Percentiles rank a stretch among this genome's conserved stretches.
Conservation (phyloP, 1,140 invertebrate species). For the Zeugodacus cucurbitae region DNA sequence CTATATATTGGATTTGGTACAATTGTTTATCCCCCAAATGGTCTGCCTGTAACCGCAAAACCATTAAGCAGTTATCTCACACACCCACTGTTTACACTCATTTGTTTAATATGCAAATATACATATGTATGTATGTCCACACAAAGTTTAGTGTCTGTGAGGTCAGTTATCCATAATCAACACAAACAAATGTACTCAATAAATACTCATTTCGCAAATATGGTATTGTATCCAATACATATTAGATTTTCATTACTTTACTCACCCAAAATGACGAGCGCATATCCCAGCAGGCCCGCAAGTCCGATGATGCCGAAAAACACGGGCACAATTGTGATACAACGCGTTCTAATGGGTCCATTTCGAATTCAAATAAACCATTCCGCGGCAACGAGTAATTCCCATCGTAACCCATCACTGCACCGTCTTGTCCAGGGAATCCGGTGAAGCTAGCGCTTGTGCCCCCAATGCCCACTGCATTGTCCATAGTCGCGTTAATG, state of each 20-base stretch:
- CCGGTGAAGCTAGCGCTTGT: not conserved
- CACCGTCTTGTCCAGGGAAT: not conserved
- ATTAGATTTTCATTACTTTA: not conserved
- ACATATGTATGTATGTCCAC: too few species aligned
- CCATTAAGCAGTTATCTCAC: not conserved
- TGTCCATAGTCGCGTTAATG: not conserved
- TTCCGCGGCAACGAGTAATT: slow-evolving; percentile 37
- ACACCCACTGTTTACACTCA: not conserved
- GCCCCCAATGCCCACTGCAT: not conserved
- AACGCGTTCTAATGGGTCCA: slow-evolving; percentile 64
- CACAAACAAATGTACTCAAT: not conserved
- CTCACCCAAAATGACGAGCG: slow-evolving; percentile 78
- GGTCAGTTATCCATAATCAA: not conserved
- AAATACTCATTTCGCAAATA: not conserved
- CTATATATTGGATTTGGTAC: too few species aligned
- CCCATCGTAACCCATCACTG: slow-evolving; percentile 19
- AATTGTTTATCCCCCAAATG: not conserved
- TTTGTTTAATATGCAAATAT: not conserved
- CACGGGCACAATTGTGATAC: slow-evolving; percentile 83
- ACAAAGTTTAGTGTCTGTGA: not conserved
- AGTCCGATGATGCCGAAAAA: slow-evolving; percentile 90
- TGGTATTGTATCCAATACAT: not conserved
- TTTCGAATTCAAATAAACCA: slow-evolving; percentile 49
- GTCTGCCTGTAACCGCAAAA: not conserved
- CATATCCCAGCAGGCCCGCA: slow-evolving; percentile 88